Evolutionary conservation across 2,888 invertebrate genomes (phyloP).

Genomic region (Adineta ricciae): DNA sequence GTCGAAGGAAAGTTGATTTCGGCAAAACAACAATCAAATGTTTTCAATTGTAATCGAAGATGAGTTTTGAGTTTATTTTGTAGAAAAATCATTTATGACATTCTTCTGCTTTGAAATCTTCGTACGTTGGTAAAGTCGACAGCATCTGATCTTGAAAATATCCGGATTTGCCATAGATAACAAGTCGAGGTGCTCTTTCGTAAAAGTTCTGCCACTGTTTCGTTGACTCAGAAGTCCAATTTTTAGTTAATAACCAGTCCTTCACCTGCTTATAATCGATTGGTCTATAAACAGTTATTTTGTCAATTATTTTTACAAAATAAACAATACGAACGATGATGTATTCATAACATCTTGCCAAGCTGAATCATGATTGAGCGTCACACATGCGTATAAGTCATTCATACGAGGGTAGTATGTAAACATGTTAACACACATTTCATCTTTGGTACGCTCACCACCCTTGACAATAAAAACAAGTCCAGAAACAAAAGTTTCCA

Average conservation of each 20-base stretch:
- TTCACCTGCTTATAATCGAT: not conserved
- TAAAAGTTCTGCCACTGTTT: not conserved
- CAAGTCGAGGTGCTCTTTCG: not conserved
- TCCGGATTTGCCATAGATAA: not conserved
- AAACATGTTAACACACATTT: constrained; percentile 9
- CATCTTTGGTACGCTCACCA: not conserved
- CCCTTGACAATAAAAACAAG: not conserved
- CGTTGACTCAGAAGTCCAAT: not conserved
- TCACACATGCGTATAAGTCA: not conserved
- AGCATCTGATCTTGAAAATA: not conserved
- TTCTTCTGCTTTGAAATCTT: not conserved
- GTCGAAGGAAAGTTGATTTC: not conserved
- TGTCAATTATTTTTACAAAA: too few relatives aligned
- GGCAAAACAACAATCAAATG: not conserved
- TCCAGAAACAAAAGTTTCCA: not conserved
- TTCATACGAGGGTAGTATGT: not conserved
- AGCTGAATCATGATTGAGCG: not conserved
- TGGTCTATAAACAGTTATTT: not conserved
- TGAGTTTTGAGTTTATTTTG: not conserved
- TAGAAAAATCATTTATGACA: not conserved
- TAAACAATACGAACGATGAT: not conserved
- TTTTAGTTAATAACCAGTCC: not conserved
- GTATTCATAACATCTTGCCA: not conserved
- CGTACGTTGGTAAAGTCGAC: not conserved
- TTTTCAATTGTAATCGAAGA: not conserved